phyloP scores from a whole-genome alignment of 1,140 invertebrate genomes.

The Idris sp. region DNA sequence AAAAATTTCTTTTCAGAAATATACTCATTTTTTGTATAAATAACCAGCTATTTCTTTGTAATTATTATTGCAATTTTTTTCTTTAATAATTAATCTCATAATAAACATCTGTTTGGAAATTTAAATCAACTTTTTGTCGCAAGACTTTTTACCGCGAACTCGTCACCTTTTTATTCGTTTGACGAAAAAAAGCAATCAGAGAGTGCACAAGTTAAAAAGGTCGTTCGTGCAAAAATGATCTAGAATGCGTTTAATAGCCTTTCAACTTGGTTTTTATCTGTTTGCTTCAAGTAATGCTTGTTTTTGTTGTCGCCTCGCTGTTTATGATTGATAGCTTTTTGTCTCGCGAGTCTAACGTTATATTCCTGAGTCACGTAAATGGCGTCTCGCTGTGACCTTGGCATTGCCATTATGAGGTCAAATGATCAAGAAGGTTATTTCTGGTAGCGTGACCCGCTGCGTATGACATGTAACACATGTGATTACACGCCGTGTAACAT shows the following conservation, averaged over 20 bases:
- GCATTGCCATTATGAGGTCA: slow-evolving; percentile 50
- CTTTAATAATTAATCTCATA: slow-evolving; percentile 33
- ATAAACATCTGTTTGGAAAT: slow-evolving; percentile 46
- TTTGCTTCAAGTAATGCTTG: slow-evolving; percentile 10
- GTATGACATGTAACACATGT: slow-evolving; percentile 53
- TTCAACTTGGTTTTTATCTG: slow-evolving; percentile 37
- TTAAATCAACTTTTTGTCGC: slow-evolving; percentile 36
- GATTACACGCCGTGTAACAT: slow-evolving; percentile 67
- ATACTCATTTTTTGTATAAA: too few species aligned
- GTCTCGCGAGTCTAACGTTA: slow-evolving; percentile 10
- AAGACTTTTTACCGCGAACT: slow-evolving; percentile 13
- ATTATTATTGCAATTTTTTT: slow-evolving; percentile 17
- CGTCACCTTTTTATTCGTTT: slow-evolving; percentile 35
- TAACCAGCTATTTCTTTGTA: background rate
- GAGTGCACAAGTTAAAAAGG: slow-evolving; percentile 36
- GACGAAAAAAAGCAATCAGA: slow-evolving; percentile 35
- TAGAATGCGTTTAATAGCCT: slow-evolving; percentile 53
- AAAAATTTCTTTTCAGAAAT: too few species aligned
- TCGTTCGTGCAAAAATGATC: slow-evolving; percentile 35
- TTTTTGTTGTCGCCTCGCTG: slow-evolving; percentile 16
- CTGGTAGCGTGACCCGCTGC: slow-evolving; percentile 44
- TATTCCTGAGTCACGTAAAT: slow-evolving; percentile 48
- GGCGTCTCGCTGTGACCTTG: slow-evolving; percentile 43
- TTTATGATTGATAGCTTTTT: slow-evolving; percentile 48
- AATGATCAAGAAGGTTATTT: slow-evolving; percentile 46